phyloP scores from a whole-genome alignment of 2,797 vertebrate species.

The Onychomys arenicola region DNA sequence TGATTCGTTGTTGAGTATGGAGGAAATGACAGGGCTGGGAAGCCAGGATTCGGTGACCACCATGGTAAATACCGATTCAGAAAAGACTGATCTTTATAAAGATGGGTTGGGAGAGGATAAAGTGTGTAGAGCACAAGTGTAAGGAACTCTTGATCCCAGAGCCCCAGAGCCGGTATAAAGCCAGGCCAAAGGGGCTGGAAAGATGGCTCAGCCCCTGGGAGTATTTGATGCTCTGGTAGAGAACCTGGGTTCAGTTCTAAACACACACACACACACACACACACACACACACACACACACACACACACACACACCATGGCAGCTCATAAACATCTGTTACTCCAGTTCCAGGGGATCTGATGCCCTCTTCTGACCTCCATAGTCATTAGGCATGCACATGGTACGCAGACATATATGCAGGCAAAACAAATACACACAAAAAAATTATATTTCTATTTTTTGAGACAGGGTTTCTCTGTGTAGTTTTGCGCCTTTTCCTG shows the following conservation, averaged over 20 bases:
- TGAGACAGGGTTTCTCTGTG: too few species aligned
- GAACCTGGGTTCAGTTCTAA: background rate
- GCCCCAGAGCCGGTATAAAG: background rate
- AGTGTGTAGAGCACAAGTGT: background rate
- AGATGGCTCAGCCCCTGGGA: background rate
- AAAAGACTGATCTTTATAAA: background rate
- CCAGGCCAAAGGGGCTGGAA: background rate
- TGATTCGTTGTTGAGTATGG: background rate
- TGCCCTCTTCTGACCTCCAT: too few species aligned
- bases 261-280: too few species aligned
- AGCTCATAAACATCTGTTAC: too few species aligned
- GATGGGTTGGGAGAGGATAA: background rate
- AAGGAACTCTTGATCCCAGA: background rate
- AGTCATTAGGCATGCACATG: too few species aligned
- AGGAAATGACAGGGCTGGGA: background rate
- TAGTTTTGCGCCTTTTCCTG: too few species aligned
- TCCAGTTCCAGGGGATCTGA: too few species aligned
- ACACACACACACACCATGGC: too few species aligned
- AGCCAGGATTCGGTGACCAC: conserved; percentile 1
- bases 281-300: background rate
- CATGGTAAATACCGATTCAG: conserved; percentile 24
- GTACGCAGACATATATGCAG: too few species aligned
- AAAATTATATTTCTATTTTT: too few species aligned
- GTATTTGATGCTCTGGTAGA: background rate
- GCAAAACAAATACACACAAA: too few species aligned